Evolutionary conservation across 2,113 vertebrate genomes (phyloP).

Genomic region (Sula dactylatra): DNA sequence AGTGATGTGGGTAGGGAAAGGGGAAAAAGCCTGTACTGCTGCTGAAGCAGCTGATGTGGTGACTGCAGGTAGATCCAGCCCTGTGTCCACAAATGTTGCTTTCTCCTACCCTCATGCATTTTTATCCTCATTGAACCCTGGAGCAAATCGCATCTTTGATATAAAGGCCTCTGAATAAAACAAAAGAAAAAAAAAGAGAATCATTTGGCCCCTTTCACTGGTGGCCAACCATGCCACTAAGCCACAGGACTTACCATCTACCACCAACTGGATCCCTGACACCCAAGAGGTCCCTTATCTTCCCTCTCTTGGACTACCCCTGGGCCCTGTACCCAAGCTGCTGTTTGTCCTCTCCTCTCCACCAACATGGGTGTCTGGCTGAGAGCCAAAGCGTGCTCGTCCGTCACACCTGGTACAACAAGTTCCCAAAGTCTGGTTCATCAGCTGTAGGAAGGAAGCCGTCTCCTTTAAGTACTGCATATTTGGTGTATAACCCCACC

Average conservation of each 20-base stretch:
- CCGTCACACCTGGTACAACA: neutral
- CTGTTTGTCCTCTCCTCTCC: neutral
- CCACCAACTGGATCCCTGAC: neutral
- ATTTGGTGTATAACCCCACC: accelerated
- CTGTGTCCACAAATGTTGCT: neutral
- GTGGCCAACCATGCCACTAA: neutral
- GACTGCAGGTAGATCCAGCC: neutral
- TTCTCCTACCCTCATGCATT: neutral
- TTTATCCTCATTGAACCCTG: neutral
- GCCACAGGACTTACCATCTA: neutral
- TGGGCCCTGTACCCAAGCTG: neutral
- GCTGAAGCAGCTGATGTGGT: neutral
- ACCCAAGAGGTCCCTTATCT: neutral
- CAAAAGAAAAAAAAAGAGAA: neutral
- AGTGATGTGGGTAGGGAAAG: neutral
- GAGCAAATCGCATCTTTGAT: neutral
- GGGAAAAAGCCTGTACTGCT: neutral
- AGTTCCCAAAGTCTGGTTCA: neutral
- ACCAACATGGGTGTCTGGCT: neutral
- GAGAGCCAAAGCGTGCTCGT: neutral
- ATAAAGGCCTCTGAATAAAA: neutral
- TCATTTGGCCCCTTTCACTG: neutral
- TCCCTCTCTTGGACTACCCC: neutral
- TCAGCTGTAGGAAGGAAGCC: neutral
- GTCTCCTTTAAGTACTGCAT: neutral